These are phyloP conservation scores for Eurytemora carolleeae DNA, from an alignment of 1,140 invertebrate species.

Conservation along the genomic window DNA sequence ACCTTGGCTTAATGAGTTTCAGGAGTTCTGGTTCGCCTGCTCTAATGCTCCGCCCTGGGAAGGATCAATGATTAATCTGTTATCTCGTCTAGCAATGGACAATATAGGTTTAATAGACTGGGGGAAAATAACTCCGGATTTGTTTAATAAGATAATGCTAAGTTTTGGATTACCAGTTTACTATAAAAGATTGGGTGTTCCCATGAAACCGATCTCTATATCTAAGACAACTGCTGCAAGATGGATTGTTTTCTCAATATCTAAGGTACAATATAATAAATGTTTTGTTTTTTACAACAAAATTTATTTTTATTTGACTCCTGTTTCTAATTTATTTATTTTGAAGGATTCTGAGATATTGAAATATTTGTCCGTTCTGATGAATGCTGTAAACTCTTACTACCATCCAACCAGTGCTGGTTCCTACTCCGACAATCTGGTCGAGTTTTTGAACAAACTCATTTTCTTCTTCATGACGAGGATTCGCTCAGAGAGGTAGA, in stretches of 20 bases:
- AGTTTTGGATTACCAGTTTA: constrained; percentile 56
- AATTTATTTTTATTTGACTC: no score
- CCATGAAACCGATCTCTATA: background rate
- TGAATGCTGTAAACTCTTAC: constrained; percentile 65
- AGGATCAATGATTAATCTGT: constrained; percentile 46
- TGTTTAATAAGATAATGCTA: constrained; percentile 57
- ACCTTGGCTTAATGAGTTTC: constrained; percentile 10
- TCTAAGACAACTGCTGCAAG: no score
- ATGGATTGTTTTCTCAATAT: no score
- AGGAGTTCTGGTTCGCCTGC: no score
- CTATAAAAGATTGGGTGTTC: constrained; percentile 39
- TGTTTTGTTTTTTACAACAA: background rate
- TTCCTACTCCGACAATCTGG: constrained; percentile 28
- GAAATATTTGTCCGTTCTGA: constrained; percentile 52
- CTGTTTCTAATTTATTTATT: no score
- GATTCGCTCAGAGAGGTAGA: background rate
- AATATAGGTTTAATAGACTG: constrained; percentile 72
- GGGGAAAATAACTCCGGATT: constrained; percentile 53
- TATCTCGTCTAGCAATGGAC: constrained; percentile 45
- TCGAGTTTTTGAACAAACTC: constrained; percentile 39
- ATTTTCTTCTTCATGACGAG: constrained; percentile 19
- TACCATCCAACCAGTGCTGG: constrained; percentile 72
- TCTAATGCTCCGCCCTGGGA: no score
- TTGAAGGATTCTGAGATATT: constrained; percentile 39
- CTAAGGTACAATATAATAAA: background rate